Base-by-base conservation (phyloP, 2,113 vertebrate genomes). In the Cryptotis parvus region DNA sequence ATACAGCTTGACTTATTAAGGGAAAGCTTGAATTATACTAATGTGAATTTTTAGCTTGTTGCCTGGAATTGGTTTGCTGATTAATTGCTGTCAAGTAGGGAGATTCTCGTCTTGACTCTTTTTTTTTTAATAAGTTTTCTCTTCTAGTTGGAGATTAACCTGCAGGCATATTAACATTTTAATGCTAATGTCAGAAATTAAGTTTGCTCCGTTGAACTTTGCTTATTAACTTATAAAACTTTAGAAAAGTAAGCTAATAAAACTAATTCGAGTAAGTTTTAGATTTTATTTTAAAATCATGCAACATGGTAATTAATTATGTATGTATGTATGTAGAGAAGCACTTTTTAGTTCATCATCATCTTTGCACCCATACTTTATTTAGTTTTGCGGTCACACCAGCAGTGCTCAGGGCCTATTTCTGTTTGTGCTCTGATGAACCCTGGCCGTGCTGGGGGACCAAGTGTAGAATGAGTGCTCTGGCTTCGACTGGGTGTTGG, bases 201-300 rank as follows among this genome's bases (percentile, higher is more conserved):
- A 83, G 14, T 93, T 37, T 66, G 2, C 29, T 79, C n/a, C 20
- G 63, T 24, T 72, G 63, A 77, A 58, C 39, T 76, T 43, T 35
- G 31, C 12, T 74, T 73, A 84, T 73, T 55, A 52, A 55, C 27
- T 29, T 66, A 45, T 35, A 82, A 82, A 82, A 68, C 1, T 39
- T 69, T 31, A 91, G 70, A 52, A 93, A 68, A 55, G 24, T 63
- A 84, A 87, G 45, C 87, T 79, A 65, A 37, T 87, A 61, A 84
- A 55, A 88, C 24, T 65, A 69, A 84, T 2, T 63, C 8, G 49
- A 58, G 9, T 75, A 66, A 85, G 33, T 43, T 61, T 63, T 86
- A 72, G 41, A 39, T 52, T 37, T 92, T 84, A 52, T 74, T 86
- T 33, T 9, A 16, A 52, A 58, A 58, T 22, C 22, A 24, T 22